Evolutionary conservation across 2,113 vertebrate species (phyloP).

Genomic region (Pavo muticus): DNA sequence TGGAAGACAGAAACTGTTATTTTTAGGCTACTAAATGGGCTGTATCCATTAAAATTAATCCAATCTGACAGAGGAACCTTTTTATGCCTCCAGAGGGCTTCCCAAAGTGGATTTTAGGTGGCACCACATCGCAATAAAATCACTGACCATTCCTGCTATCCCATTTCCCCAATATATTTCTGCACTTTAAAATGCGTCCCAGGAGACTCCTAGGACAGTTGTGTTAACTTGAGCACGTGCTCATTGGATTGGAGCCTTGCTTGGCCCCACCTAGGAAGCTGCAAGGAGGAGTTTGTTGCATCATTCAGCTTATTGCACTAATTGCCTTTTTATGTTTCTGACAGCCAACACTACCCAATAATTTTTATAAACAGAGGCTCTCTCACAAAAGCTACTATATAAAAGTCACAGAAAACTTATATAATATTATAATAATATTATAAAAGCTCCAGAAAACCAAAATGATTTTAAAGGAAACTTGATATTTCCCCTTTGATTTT

Average conservation of each 20-base stretch:
- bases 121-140: too few species aligned
- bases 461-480: slow-evolving; percentile 45
- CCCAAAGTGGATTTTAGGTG: neutral
- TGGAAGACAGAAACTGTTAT: neutral
- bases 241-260: neutral
- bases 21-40: rapidly evolving
- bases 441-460: slow-evolving; percentile 33
- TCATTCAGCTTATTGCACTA: slow-evolving; percentile 15
- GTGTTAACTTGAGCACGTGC: neutral
- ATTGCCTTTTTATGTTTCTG: slow-evolving; percentile 70
- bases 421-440: too few species aligned
- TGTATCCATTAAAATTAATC: neutral
- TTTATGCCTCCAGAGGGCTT: neutral
- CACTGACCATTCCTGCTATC: rapidly evolving
- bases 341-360: slow-evolving; percentile 59
- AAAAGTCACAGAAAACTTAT: slow-evolving; percentile 1
- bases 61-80: rapidly evolving
- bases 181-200: neutral
- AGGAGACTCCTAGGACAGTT: neutral
- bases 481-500: slow-evolving; percentile 36
- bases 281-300: slow-evolving; percentile 35
- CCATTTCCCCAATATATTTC: neutral
- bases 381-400: slow-evolving; percentile 40
- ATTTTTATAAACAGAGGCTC: slow-evolving; percentile 66
- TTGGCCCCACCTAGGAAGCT: slow-evolving; percentile 7